phyloP scores from a whole-genome alignment of 2,113 vertebrate species.

The Leptosomus discolor region DNA sequence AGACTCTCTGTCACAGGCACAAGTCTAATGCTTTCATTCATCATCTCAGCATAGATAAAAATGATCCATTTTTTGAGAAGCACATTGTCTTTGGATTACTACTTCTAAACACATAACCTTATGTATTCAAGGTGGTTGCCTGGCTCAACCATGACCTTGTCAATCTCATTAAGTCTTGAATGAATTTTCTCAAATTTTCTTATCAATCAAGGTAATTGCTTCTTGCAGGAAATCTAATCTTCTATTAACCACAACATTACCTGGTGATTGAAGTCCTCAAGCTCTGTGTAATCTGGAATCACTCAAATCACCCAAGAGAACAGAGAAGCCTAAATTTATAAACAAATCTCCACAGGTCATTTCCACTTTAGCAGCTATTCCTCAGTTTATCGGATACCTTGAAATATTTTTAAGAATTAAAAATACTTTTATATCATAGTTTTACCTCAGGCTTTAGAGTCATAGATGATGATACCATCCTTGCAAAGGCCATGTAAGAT shows the following conservation, averaged over 20 bases:
- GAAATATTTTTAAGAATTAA: background rate
- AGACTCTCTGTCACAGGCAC: conserved; percentile 44
- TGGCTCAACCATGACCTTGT: conserved; percentile 43
- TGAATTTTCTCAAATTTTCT: conserved; percentile 56
- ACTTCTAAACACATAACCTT: conserved; percentile 36
- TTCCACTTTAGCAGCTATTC: conserved; percentile 2
- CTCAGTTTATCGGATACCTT: background rate
- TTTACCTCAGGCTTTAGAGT: background rate
- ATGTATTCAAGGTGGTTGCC: conserved; percentile 25
- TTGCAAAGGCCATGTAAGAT: background rate
- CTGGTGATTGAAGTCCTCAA: conserved; percentile 34
- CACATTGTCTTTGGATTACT: conserved; percentile 43
- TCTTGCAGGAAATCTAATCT: conserved; percentile 54
- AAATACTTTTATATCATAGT: background rate
- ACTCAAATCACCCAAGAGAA: conserved; percentile 18
- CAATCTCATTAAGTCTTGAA: conserved; percentile 52
- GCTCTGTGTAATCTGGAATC: conserved; percentile 16
- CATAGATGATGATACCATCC: background rate
- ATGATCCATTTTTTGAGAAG: conserved; percentile 36
- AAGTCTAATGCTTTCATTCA: conserved; percentile 63
- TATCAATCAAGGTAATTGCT: conserved; percentile 64
- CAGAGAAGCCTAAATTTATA: background rate
- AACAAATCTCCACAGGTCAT: background rate
- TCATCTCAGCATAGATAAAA: conserved; percentile 45
- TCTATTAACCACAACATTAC: conserved; percentile 59